phyloP scores from a whole-genome alignment of 2,113 vertebrate species.

The Oreochromis tanganicae region DNA sequence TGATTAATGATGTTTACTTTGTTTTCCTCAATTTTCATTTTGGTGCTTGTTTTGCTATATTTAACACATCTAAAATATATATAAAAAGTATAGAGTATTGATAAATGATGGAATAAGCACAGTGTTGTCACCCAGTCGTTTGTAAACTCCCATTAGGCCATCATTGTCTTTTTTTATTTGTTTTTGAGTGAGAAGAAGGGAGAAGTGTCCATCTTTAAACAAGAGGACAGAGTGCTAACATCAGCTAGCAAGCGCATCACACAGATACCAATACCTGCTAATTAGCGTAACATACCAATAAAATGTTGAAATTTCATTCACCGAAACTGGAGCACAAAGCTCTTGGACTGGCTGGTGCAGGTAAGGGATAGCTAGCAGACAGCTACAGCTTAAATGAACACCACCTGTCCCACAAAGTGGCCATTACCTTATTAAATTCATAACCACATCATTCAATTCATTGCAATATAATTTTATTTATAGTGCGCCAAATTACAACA shows the following conservation, averaged over 20 bases:
- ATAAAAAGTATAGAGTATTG: background rate
- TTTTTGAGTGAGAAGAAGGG: background rate
- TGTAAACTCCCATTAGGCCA: background rate
- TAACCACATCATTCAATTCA: background rate
- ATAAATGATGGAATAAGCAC: background rate
- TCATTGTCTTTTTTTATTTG: background rate
- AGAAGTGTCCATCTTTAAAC: background rate
- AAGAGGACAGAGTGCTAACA: background rate
- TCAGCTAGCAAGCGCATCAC: background rate
- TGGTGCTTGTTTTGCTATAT: background rate
- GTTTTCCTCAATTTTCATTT: background rate
- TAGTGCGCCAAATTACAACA: background rate
- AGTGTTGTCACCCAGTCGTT: background rate
- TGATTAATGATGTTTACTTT: background rate
- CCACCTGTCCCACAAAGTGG: background rate
- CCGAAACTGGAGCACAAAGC: background rate
- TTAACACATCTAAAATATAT: background rate
- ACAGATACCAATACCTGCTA: background rate
- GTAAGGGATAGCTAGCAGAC: background rate
- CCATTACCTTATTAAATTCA: background rate
- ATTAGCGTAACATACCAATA: background rate
- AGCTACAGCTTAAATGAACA: background rate
- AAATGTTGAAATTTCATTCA: background rate
- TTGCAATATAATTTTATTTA: background rate
- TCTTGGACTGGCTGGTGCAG: background rate